These are phyloP conservation scores for Melanostoma scalare DNA, from an alignment of 2,888 invertebrate species.

Conservation along the genomic window DNA sequence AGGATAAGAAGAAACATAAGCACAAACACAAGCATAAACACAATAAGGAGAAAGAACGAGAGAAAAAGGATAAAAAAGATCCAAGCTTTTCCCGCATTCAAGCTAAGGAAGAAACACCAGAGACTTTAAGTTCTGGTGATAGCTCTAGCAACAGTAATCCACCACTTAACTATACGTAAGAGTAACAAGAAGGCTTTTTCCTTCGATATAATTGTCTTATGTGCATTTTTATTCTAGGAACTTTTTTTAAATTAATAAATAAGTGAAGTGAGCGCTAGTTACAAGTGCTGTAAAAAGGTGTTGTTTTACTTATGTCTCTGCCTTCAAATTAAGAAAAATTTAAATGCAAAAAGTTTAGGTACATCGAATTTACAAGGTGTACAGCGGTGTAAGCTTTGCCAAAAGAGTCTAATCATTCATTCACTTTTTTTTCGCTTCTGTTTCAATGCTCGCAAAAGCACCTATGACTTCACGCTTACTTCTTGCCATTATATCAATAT, in stretches of 20 bases:
- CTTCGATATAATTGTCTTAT: slow-evolving; percentile 12
- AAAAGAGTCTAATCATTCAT: no score
- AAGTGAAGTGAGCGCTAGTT: slow-evolving; percentile 4
- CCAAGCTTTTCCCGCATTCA: slow-evolving; percentile 80
- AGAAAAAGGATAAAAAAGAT: slow-evolving; percentile 82
- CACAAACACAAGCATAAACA: slow-evolving; percentile 96
- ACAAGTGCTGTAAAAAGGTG: background rate
- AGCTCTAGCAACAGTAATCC: slow-evolving; percentile 82
- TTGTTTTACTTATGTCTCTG: background rate
- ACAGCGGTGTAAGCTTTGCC: no score
- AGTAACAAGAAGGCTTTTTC: slow-evolving; percentile 16
- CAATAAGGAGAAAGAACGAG: slow-evolving; percentile 84
- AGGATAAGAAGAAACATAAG: slow-evolving; percentile 91
- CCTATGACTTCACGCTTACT: no score
- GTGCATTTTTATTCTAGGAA: slow-evolving; percentile 38
- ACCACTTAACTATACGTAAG: slow-evolving; percentile 74
- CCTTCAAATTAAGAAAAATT: no score
- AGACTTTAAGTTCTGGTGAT: slow-evolving; percentile 81
- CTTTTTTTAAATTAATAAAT: slow-evolving; percentile 35
- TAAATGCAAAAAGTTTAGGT: no score
- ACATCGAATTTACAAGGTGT: no score
- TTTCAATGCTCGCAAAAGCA: no score
- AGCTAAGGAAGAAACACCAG: slow-evolving; percentile 80
- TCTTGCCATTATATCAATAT: no score
- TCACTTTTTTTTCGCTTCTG: no score